Base-by-base conservation (phyloP, 2,888 invertebrate genomes). In the Koerneria pararmatus region DNA sequence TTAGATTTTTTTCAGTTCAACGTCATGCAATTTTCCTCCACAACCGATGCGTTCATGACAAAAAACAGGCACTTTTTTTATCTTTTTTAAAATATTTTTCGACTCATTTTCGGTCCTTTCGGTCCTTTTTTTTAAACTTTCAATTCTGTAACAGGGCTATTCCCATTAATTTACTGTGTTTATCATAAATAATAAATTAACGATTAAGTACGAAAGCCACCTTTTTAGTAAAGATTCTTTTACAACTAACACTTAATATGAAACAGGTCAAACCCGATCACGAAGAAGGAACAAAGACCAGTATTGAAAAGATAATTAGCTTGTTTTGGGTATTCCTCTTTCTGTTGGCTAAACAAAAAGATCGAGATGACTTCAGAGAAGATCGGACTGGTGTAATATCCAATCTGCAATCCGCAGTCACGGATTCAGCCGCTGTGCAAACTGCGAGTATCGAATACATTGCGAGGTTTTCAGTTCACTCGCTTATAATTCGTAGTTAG, bases 31-130 rank as follows among this genome's bases (percentile, higher is more conserved):
- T 74, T 79, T 61, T 74, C 71, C 56, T 63, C 67, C 27, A 67
- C 66, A n/a, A 65, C 70, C 29, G 80, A 79, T 22, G 71, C 69
- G 15, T 64, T 73, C 34, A 79, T 80, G 78, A 76, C 75, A 46
- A 67, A 70, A 57, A 81, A 81, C 61, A 71, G 80, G 63, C 54
- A 11, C 46, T 15, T 46, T 46, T n/a, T n/a, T 11, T 46, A 46
- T 46, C 11, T 46, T 46, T 46, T 15, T 46, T 15, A 46, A 46
- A 15, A 46, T 15, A 46, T 46, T 15, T 46, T 15, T 46, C n/a
- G 19, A 15, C n/a, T 19, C 46, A 41, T 41, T n/a, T n/a, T n/a
- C n/a, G n/a, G n/a, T n/a, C n/a, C n/a, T n/a, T n/a, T n/a, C n/a
- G n/a, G n/a, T n/a, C n/a, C n/a, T n/a, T n/a, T n/a, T n/a, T n/a